Evolutionary conservation across 2,113 vertebrate genomes (phyloP), one percentile per base, ranked within the genome.

Genomic region (Clarias macrocephalus): DNA sequence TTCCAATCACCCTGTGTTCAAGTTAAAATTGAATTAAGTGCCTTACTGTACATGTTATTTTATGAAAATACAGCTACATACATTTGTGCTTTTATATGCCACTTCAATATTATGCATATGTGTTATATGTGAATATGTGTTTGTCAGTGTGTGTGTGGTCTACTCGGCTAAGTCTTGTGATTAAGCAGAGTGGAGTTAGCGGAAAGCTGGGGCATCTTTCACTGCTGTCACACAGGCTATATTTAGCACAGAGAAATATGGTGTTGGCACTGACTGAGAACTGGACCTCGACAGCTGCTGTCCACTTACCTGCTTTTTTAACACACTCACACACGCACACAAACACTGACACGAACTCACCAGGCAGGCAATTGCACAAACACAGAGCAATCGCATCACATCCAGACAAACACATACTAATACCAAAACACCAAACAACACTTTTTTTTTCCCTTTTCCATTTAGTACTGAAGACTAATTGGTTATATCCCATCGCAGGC

Each of bases 191-290:
- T 52, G 59, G 89, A 90, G 90, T 92, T 93, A 91, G 93, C 92
- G 88, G 90, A 84, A 63, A 82, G 85, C 76, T 79, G 65, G 80
- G 86, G 87, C 75, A 92, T 93, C 88, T 93, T 90, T 89, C 86
- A 1, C 83, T 89, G 85, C 87, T 88, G 89, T 92, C 91, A 90
- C 25, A 21, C 79, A 54, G 80, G 91, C 23, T 95, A 93, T 94
- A 94, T 95, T 95, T 96, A 95, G 94, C 92, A 72, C 86, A 82
- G 90, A 83, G 84, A 92, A 92, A 95, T 94, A 88, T 89, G 68
- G 90, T 87, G 90, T 90, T 90, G 86, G 89, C 86, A 86, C 80
- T 87, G 80, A 73, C n/a, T 16, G 19, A 85, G 79, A 91, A 90
- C 83, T 89, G 90, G 86, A 91, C 88, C 80, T 89, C 90, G 86